Base-by-base conservation (phyloP, 2,113 vertebrate genomes). In the Stercorarius parasiticus region DNA sequence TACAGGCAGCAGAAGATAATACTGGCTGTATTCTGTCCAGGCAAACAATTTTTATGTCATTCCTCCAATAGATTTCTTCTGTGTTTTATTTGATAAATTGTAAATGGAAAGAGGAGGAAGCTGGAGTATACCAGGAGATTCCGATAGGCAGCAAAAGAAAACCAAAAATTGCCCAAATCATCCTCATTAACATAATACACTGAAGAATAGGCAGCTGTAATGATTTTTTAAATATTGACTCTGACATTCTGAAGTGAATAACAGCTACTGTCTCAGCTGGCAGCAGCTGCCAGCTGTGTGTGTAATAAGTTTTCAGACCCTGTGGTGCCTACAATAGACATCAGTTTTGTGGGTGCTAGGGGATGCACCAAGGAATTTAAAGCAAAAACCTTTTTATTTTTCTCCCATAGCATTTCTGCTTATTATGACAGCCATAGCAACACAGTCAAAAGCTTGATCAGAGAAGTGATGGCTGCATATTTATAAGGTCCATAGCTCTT, bases 391-490 rank as follows among this genome's bases (percentile, higher is more conserved):
- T 86, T 83, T 89, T 77, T 76, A 61, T 88, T 69, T 88, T 88
- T 94, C 88, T 94, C 56, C 82, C 30, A 26, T 94, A 93, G 58
- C 65, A 70, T 66, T 94, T 94, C 88, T 95, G 50, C 88, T 97
- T 97, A 88, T 96, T 98, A 96, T 98, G 97, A 97, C 95, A 98
- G 83, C 84, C 96, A 76, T 81, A 86, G 69, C 81, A 97, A 92
- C 82, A 43, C 66, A 97, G 95, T 95, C 96, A 97, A 98, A 97
- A 94, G 53, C 94, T 94, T 97, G 94, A 98, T 98, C 95, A 96
- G 36, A 89, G 66, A 82, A 96, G 55, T 94, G 88, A 88, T 77
- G 81, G 52, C 52, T 97, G 96, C 80, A 94, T 98, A 95, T 94
- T 97, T 97, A 93, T 97, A 88, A 96, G 77, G 93, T 95, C 83